These are phyloP conservation scores for Catalaphyllia jardinei DNA, from an alignment of 64 coral and sea anemone genomes.

Conservation along the genomic window DNA sequence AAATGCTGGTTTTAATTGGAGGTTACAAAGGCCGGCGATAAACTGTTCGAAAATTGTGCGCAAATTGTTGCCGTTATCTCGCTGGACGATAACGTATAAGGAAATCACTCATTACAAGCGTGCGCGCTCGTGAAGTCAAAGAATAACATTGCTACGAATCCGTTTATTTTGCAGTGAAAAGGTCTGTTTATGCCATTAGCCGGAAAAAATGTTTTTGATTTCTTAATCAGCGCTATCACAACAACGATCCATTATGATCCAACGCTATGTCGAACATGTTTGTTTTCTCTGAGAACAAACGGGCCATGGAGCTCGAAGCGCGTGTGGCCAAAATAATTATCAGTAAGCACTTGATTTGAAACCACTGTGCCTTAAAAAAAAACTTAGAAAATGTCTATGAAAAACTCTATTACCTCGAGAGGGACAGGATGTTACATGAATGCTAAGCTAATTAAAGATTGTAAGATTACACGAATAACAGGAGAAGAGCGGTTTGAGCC, in stretches of 20 bases:
- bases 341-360: not conserved
- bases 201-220: conserved; percentile 53
- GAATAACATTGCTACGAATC: conserved; percentile 18
- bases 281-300: conserved; percentile 55
- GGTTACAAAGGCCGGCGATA: conserved; percentile 14
- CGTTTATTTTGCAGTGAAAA: conserved; percentile 37
- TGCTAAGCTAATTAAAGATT: conserved; percentile 52
- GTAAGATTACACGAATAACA: conserved; percentile 51
- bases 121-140: conserved; percentile 4
- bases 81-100: conserved; percentile 16
- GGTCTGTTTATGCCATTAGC: conserved; percentile 55
- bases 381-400: not conserved
- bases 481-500: conserved; percentile 18
- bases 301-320: not conserved
- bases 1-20: not conserved
- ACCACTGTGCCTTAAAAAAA: not conserved
- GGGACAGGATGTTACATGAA: conserved; percentile 50
- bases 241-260: conserved; percentile 38
- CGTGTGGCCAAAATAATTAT: conserved; percentile 7
- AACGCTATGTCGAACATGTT: not conserved
- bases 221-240: conserved; percentile 42
- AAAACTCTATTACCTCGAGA: conserved; percentile 20
- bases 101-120: conserved; percentile 43
- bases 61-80: conserved; percentile 39
- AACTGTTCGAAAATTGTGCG: conserved; percentile 42